phyloP scores from a whole-genome alignment of 2,797 vertebrate species.

The Remorina albescens region DNA sequence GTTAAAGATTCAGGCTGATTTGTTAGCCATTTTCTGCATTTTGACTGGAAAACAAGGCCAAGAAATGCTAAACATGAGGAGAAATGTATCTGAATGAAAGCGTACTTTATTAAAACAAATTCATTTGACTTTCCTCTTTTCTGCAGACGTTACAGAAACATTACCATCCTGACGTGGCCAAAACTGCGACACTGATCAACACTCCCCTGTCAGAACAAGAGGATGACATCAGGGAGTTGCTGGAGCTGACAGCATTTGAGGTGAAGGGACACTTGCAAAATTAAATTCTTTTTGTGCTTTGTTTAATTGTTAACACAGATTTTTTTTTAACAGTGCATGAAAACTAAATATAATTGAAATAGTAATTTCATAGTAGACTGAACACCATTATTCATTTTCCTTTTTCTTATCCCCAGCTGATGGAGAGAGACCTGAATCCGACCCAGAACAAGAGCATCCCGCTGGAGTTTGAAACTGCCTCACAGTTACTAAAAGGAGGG shows the following conservation, averaged over 20 bases:
- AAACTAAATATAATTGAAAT: neutral
- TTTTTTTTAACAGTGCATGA: neutral
- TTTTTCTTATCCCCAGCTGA: constrained; percentile 83
- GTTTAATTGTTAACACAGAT: neutral
- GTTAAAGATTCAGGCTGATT: neutral
- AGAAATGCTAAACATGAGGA: neutral
- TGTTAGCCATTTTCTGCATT: neutral
- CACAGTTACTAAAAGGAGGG: constrained; percentile 86
- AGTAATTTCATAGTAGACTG: neutral
- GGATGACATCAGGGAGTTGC: constrained; percentile 86
- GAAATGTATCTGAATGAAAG: neutral
- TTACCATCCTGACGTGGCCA: constrained; percentile 93
- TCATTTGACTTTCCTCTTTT: neutral
- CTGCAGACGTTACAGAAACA: constrained; percentile 92
- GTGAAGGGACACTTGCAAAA: constrained; percentile 68
- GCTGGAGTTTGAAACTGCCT: constrained; percentile 89
- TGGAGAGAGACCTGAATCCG: constrained; percentile 90
- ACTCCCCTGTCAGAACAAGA: constrained; percentile 84
- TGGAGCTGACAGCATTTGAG: constrained; percentile 90
- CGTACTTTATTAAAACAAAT: neutral
- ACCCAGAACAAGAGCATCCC: constrained; percentile 80
- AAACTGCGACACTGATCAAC: constrained; percentile 88
- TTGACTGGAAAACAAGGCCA: neutral
- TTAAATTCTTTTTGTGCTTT: neutral
- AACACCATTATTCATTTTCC: neutral